phyloP scores from a whole-genome alignment of 2,797 vertebrate species.

The Neopelma chrysocephalum region DNA sequence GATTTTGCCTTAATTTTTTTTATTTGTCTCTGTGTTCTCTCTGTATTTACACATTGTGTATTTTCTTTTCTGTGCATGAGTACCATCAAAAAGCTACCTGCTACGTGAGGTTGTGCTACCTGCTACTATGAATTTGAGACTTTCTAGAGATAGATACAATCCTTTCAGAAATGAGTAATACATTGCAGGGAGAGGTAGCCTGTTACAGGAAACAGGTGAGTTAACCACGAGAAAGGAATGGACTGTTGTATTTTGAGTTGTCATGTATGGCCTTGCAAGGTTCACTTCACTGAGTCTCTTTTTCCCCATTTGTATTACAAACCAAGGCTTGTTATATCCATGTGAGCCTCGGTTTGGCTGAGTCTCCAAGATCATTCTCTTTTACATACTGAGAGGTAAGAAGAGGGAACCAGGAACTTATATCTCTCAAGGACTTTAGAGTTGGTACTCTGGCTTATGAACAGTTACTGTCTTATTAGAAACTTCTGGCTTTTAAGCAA shows the following conservation, averaged over 20 bases:
- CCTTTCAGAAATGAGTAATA: background rate
- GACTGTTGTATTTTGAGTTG: background rate
- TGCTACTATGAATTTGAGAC: background rate
- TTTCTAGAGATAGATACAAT: background rate
- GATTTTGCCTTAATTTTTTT: background rate
- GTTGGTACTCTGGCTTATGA: background rate
- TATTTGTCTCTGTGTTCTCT: background rate
- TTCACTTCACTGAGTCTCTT: background rate
- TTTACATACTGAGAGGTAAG: background rate
- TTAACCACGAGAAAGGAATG: background rate
- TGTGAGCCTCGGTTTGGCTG: background rate
- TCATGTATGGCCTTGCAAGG: background rate
- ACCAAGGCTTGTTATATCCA: background rate
- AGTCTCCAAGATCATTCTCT: background rate
- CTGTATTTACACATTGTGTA: fast-evolving
- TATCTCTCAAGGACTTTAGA: background rate
- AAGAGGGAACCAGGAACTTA: background rate
- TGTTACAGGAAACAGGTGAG: background rate
- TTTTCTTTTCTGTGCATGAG: background rate
- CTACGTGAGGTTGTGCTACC: fast-evolving
- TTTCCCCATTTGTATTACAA: background rate
- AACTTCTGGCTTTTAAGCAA: background rate
- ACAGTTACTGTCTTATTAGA: background rate
- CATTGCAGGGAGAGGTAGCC: background rate
- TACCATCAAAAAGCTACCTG: background rate